Evolutionary conservation across 2,888 invertebrate species (phyloP).

Genomic region (Steinernema hermaphroditum): DNA sequence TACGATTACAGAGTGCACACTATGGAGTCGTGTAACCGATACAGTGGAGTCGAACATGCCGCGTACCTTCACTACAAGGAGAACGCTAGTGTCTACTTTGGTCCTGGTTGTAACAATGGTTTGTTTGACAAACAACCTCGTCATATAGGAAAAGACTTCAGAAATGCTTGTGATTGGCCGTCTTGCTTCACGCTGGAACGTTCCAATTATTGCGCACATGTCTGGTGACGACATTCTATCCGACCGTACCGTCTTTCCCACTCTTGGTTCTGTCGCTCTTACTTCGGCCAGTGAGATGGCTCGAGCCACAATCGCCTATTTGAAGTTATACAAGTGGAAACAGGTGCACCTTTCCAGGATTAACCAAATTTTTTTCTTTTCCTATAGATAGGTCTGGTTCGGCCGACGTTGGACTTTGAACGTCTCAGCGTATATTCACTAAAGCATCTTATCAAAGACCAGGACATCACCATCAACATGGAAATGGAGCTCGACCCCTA

Average conservation of each 20-base stretch:
- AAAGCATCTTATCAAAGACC: constrained; percentile 53
- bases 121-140: neutral
- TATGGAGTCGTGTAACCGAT: constrained; percentile 63
- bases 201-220: constrained; percentile 65
- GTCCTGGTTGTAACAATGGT: constrained; percentile 66
- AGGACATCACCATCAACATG: constrained; percentile 54
- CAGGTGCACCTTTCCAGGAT: constrained; percentile 42
- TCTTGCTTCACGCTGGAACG: constrained; percentile 64
- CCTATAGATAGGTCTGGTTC: constrained; percentile 57
- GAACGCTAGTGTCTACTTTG: constrained; percentile 64
- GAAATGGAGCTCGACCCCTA: constrained; percentile 60
- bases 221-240: constrained; percentile 63
- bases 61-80: constrained; percentile 63
- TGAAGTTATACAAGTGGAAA: constrained; percentile 63
- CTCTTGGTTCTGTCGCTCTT: constrained; percentile 63
- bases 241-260: constrained; percentile 59
- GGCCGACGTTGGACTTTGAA: constrained; percentile 54
- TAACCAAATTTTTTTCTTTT: constrained; percentile 18
- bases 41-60: constrained; percentile 63
- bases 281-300: constrained; percentile 66
- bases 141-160: constrained; percentile 34
- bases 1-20: constrained; percentile 54
- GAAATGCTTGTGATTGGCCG: constrained; percentile 66
- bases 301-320: constrained; percentile 57
- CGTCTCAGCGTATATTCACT: constrained; percentile 59